Evolutionary conservation across 1,140 invertebrate species (phyloP).

Genomic region (Armadillidium nasatum): DNA sequence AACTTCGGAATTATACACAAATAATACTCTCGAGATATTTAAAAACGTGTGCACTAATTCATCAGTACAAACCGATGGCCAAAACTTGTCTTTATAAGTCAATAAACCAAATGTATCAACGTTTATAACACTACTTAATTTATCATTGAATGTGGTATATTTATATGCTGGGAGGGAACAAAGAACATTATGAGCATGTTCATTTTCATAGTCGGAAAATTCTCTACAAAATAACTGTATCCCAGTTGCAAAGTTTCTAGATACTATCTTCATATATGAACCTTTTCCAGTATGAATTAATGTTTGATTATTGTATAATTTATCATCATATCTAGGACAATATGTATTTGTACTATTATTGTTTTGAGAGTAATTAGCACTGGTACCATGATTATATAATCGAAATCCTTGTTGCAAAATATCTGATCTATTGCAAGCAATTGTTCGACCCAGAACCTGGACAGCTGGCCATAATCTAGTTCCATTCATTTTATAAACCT

Average conservation of each 20-base stretch:
- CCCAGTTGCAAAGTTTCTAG: neutral
- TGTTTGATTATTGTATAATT: neutral
- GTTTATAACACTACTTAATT: neutral
- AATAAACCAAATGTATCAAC: neutral
- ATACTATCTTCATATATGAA: neutral
- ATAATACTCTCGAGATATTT: neutral
- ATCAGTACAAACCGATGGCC: neutral
- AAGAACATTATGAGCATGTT: constrained; percentile 42
- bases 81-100: neutral
- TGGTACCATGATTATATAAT: neutral
- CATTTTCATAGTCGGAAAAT: constrained; percentile 46
- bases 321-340: neutral
- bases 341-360: neutral
- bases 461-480: neutral
- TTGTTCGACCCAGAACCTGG: neutral
- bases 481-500: too few species aligned
- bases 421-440: constrained; percentile 1
- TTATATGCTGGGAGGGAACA: constrained; percentile 41
- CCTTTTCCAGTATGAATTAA: neutral
- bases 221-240: constrained; percentile 16
- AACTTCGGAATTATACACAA: neutral
- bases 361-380: too few species aligned
- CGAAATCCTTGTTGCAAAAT: neutral
- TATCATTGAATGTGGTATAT: constrained; percentile 33
- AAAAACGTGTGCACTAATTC: neutral